A percentile compares a stretch with the other conserved stretches of the same genome.
These are phyloP conservation scores for Drosophila gaucha DNA, from an alignment of 2,888 invertebrate genomes.

Conservation along the genomic window DNA sequence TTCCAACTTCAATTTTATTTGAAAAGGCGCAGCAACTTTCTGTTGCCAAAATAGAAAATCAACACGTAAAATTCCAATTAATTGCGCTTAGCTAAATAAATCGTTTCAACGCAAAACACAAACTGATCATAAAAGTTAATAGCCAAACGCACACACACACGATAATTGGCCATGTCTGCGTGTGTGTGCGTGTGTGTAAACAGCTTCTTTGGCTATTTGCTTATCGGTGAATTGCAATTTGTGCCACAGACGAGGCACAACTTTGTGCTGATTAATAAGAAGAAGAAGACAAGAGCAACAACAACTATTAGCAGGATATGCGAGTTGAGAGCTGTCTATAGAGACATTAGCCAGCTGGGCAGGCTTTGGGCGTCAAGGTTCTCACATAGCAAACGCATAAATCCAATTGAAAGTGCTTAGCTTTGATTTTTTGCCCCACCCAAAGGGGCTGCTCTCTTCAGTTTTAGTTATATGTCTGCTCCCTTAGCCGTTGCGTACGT, in stretches of 20 bases:
- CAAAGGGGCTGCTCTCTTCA: background rate
- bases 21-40: conserved; percentile 13
- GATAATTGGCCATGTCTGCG: conserved; percentile 64
- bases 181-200: conserved; percentile 64
- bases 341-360: conserved; percentile 71
- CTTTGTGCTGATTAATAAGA: conserved; percentile 77
- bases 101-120: conserved; percentile 80
- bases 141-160: conserved; percentile 50
- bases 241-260: conserved; percentile 40
- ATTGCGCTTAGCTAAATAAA: conserved; percentile 80
- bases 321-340: conserved; percentile 32
- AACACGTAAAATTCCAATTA: conserved; percentile 81
- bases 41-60: conserved; percentile 59
- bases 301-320: conserved; percentile 25
- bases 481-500: conserved; percentile 57
- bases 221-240: conserved; percentile 79
- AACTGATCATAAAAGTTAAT: conserved; percentile 81
- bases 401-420: conserved; percentile 81
- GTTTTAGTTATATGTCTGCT: background rate
- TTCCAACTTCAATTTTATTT: conserved; percentile 7
- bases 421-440: conserved; percentile 72
- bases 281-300: conserved; percentile 37
- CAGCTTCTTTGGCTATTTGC: conserved; percentile 77
- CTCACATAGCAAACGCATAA: conserved; percentile 79
- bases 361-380: conserved; percentile 19